A percentile compares a stretch with the other conserved stretches of the same genome.
Evolutionary conservation across 1,140 invertebrate genomes (phyloP).

Genomic region (Pseudomyrmex flavicornis): DNA sequence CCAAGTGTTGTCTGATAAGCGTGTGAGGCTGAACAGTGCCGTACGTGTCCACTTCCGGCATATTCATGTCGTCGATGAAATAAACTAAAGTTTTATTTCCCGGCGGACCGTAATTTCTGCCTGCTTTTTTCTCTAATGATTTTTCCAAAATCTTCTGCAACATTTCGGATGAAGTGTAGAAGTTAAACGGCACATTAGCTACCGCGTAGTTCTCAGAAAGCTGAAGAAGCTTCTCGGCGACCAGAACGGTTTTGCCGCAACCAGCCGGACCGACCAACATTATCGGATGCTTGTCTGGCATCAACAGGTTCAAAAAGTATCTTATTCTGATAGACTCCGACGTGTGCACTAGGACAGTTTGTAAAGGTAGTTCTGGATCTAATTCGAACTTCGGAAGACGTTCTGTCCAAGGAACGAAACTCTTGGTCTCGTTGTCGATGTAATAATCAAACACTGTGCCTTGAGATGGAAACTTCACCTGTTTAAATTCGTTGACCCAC

Average conservation of each 20-base stretch:
- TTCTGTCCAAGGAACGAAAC: slow-evolving; percentile 96
- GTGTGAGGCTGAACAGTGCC: slow-evolving; percentile 98
- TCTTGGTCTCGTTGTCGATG: slow-evolving; percentile 95
- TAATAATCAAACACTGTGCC: slow-evolving; percentile 98
- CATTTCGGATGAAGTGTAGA: slow-evolving; percentile 98
- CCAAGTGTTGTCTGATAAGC: slow-evolving; percentile 96
- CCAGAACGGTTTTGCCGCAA: slow-evolving; percentile 95
- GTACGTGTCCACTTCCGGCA: slow-evolving; percentile 98
- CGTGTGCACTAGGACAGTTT: slow-evolving; percentile 97
- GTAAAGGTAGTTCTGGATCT: slow-evolving; percentile 95
- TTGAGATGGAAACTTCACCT: slow-evolving; percentile 94
- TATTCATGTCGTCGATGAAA: slow-evolving; percentile 99
- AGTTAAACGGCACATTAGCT: slow-evolving; percentile 97
- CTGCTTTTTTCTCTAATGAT: slow-evolving; percentile 98
- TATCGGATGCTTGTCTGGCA: slow-evolving; percentile 94
- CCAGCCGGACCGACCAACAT: slow-evolving; percentile 97
- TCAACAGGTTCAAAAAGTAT: slow-evolving; percentile 95
- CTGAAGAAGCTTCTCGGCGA: slow-evolving; percentile 93
- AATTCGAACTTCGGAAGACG: slow-evolving; percentile 95
- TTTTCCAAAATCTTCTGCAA: slow-evolving; percentile 97
- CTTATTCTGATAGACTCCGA: slow-evolving; percentile 95
- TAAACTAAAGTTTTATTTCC: slow-evolving; percentile 97
- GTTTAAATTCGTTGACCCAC: slow-evolving; percentile 98
- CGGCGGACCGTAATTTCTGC: slow-evolving; percentile 97
- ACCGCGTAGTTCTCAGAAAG: slow-evolving; percentile 95